Evolutionary conservation across 2,113 vertebrate species (phyloP).

Genomic region (Pteruthius melanotis): DNA sequence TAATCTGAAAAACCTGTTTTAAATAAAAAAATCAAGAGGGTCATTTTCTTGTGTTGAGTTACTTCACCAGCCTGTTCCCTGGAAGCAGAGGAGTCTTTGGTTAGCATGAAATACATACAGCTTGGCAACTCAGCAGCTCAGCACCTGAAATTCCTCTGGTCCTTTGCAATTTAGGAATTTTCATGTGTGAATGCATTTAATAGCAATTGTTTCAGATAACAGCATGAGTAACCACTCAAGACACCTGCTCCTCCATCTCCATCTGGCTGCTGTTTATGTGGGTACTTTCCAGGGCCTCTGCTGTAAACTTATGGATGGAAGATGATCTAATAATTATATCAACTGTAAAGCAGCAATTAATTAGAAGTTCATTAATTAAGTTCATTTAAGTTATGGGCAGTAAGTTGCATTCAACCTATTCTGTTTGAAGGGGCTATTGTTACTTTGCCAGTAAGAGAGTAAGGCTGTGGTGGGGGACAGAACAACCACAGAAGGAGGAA

Average conservation of each 20-base stretch:
- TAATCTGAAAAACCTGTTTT: not conserved
- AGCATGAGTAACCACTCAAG: not conserved
- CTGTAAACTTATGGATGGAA: not conserved
- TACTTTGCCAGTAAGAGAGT: not conserved
- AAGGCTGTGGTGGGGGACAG: not conserved
- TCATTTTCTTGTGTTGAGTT: not conserved
- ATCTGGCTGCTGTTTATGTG: rapidly evolving
- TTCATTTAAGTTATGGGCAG: not conserved
- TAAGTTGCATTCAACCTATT: not conserved
- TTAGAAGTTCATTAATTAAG: not conserved
- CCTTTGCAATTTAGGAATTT: not conserved
- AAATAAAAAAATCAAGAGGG: not conserved
- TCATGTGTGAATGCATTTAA: not conserved
- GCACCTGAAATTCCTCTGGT: not conserved
- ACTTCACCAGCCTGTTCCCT: not conserved
- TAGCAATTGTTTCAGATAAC: not conserved
- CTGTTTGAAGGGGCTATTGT: not conserved
- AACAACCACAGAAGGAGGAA: rapidly evolving
- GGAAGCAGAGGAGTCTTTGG: not conserved
- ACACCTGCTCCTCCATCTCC: not conserved
- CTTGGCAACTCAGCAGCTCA: not conserved
- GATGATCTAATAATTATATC: not conserved
- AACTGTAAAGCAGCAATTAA: not conserved
- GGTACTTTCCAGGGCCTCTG: not conserved
- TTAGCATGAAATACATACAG: not conserved